Evolutionary conservation across 2,888 invertebrate genomes (phyloP).

Genomic region (Oscheius sp.): DNA sequence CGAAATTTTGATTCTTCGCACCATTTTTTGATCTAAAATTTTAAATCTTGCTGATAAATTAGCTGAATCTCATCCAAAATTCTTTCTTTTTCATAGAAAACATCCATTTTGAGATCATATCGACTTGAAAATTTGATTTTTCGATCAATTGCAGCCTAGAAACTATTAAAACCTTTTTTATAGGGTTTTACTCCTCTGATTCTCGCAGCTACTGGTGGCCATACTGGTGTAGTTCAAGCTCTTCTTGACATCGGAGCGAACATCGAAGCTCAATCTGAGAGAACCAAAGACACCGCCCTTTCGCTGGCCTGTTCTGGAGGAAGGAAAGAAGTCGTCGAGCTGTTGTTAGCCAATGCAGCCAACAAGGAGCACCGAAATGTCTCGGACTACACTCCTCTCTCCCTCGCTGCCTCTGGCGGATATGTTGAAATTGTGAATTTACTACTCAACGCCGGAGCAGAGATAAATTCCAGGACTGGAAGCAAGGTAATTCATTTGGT

Average conservation of each 20-base stretch:
- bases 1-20: background rate
- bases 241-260: constrained; percentile 92
- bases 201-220: constrained; percentile 94
- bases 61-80: no score
- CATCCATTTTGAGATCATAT: no score
- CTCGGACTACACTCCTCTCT: constrained; percentile 98
- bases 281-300: constrained; percentile 92
- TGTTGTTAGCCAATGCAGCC: constrained; percentile 85
- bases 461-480: constrained; percentile 85
- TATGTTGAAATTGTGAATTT: constrained; percentile 97
- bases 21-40: no score
- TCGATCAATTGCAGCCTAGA: background rate
- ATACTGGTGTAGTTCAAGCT: constrained; percentile 87
- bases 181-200: constrained; percentile 93
- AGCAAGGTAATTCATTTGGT: constrained; percentile 48
- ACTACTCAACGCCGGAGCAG: constrained; percentile 90
- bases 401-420: constrained; percentile 93
- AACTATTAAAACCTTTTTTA: no score
- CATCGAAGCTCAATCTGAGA: constrained; percentile 96
- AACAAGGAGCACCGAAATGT: constrained; percentile 96
- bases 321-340: constrained; percentile 91
- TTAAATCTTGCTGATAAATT: no score
- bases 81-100: no score
- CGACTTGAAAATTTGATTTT: no score
- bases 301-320: constrained; percentile 97